These are phyloP conservation scores for Leiothrix lutea DNA, from an alignment of 2,113 vertebrate species.

Conservation along the genomic window DNA sequence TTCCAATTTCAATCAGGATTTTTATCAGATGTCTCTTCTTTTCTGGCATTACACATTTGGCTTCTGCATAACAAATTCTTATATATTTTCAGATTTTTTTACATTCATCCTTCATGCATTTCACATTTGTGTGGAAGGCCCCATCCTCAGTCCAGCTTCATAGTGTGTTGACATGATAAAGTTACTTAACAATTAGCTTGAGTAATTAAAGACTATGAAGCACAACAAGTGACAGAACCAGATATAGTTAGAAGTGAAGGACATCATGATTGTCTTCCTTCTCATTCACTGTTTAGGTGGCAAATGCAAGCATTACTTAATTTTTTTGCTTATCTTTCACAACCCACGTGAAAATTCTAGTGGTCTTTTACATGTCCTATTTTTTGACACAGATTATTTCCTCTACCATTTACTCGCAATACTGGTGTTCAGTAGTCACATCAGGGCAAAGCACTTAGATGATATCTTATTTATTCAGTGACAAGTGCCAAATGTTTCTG, in stretches of 20 bases:
- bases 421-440: background rate
- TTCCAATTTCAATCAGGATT: background rate
- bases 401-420: background rate
- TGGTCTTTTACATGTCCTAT: background rate
- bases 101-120: background rate
- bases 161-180: background rate
- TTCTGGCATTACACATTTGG: background rate
- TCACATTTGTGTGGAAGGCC: background rate
- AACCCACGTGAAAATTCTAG: background rate
- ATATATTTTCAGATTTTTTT: background rate
- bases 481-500: background rate
- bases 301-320: background rate
- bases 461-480: background rate
- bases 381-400: background rate
- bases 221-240: background rate
- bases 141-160: background rate
- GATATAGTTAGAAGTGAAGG: background rate
- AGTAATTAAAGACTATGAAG: conserved; percentile 2
- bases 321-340: background rate
- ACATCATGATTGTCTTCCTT: background rate
- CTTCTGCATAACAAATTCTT: background rate
- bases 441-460: background rate
- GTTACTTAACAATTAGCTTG: background rate
- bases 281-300: background rate
- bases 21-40: background rate